Evolutionary conservation across 2,113 vertebrate genomes (phyloP).

Genomic region (Hippocampus barbouri): DNA sequence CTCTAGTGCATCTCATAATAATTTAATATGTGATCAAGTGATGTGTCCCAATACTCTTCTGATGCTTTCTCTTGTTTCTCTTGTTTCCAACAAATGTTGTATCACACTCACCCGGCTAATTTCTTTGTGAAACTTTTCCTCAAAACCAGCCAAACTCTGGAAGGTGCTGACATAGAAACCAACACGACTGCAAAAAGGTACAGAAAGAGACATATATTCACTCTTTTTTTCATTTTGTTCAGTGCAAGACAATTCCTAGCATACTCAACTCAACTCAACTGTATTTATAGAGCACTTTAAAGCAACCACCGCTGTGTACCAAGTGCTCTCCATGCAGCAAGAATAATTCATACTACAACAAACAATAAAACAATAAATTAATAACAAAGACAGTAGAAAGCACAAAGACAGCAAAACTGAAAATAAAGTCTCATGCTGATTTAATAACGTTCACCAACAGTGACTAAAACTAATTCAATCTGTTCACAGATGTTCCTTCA

Average conservation of each 20-base stretch:
- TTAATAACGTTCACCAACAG: background rate
- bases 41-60: background rate
- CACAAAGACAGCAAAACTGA: too few relatives aligned
- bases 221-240: background rate
- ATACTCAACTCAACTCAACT: background rate
- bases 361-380: too few relatives aligned
- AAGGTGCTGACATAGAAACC: slow-evolving; percentile 99
- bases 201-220: slow-evolving; percentile 15
- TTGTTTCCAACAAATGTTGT: background rate
- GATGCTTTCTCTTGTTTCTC: background rate
- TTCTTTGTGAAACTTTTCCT: slow-evolving; percentile 98
- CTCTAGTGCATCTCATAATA: too few relatives aligned
- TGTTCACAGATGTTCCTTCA: too few relatives aligned
- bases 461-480: too few relatives aligned
- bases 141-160: slow-evolving; percentile 94
- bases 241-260: background rate
- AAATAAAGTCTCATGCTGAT: background rate
- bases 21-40: background rate
- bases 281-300: too few relatives aligned
- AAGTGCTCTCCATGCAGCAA: too few relatives aligned
- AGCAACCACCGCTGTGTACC: too few relatives aligned
- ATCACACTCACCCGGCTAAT: slow-evolving; percentile 84
- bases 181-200: slow-evolving; percentile 79
- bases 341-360: too few relatives aligned
- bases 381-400: too few relatives aligned